Conservation (phyloP, 2,797 vertebrate species). For the Lepus townsendii region DNA sequence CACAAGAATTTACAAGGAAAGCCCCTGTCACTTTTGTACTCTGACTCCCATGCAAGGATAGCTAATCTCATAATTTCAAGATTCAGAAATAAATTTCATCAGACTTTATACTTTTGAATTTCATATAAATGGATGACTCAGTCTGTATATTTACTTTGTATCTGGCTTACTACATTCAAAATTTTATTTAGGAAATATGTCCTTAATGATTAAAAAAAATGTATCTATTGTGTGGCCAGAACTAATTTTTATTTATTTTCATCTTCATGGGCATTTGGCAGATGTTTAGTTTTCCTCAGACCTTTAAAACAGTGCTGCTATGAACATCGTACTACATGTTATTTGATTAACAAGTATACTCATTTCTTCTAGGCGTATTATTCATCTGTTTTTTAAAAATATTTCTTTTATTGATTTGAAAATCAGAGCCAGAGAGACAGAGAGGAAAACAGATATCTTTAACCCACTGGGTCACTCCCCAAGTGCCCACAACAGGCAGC, state of each 20-base stretch:
- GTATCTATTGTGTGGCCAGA: neutral
- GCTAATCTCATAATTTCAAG: neutral
- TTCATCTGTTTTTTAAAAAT: no score
- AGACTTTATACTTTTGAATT: slow-evolving; percentile 2
- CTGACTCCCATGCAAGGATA: neutral
- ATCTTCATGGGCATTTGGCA: neutral
- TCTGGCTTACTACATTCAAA: slow-evolving; percentile 32
- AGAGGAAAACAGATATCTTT: no score
- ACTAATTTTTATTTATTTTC: slow-evolving; percentile 48
- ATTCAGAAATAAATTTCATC: neutral
- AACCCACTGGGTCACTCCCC: no score
- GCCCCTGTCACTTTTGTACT: neutral
- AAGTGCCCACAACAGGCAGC: no score
- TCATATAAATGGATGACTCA: slow-evolving; percentile 10
- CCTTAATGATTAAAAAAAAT: neutral
- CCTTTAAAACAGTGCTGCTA: neutral
- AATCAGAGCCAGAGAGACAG: no score
- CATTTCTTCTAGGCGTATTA: neutral
- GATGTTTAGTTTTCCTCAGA: neutral
- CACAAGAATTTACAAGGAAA: neutral
- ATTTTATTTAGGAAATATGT: slow-evolving; percentile 30
- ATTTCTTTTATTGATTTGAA: no score
- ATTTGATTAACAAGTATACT: neutral
- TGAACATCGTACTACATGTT: neutral
- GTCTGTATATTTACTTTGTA: slow-evolving; percentile 21